Evolutionary conservation across 2,797 vertebrate genomes (phyloP), one percentile per base, ranked within the genome.

Genomic region (Brotula barbata): DNA sequence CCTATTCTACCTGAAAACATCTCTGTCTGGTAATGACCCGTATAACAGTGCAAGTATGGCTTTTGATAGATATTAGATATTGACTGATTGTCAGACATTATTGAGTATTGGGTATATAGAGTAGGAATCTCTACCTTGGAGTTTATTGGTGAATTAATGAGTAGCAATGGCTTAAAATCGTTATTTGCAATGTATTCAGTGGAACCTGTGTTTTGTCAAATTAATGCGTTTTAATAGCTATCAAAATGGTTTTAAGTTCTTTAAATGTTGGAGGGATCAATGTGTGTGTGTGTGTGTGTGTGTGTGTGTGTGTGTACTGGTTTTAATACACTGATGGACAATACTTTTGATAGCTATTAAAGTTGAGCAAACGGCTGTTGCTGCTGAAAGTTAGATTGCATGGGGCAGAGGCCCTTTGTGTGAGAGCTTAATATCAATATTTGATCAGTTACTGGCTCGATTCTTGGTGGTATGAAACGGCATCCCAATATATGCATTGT

Each of bases 301-400:
- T 12, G 8, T 36, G 34, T 36, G 34, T 65, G 71, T 64, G 67
- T 80, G 70, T 78, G 41, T 70, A 60, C 61, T 69, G 44, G 75
- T 78, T 63, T 69, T 57, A 67, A 48, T 52, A 57, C 66, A 62
- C 50, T 75, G 68, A 78, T 50, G 42, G 68, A 82, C 71, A 79
- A 64, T 83, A 66, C 75, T 84, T 90, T 90, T 91, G 90, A 90
- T 90, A 87, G 88, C 90, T 86, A 87, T 91, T 90, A 89, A 91
- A 91, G 64, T 81, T 53, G 76, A 73, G 78, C 59, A 12, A 36
- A 58, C 55, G 51, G 54, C 70, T 59, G 50, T 65, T 51, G 47
- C 51, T 28, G 34, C 45, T 68, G 58, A 77, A 71, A 60, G 65
- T 71, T 75, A 74, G 81, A 80, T 87, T 68, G 73, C 78, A 74